Conservation (phyloP, 2,113 vertebrate species). For the Plectropomus leopardus region DNA sequence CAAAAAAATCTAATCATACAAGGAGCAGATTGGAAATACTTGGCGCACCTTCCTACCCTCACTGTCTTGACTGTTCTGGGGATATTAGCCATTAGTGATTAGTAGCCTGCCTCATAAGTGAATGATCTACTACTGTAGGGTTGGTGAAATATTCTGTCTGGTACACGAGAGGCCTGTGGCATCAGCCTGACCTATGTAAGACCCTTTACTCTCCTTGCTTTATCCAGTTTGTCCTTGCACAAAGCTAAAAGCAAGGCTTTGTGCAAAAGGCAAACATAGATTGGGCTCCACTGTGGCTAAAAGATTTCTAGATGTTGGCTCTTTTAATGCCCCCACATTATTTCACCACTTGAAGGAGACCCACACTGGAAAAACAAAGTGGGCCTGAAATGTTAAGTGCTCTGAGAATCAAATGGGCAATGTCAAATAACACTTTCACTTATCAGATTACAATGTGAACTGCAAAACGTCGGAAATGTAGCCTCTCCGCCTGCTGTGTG, state of each 20-base stretch:
- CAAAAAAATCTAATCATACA: constrained; percentile 69
- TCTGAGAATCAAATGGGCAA: constrained; percentile 44
- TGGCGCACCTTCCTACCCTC: constrained; percentile 84
- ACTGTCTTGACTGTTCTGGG: constrained; percentile 86
- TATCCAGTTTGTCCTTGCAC: constrained; percentile 52
- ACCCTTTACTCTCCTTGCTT: constrained; percentile 85
- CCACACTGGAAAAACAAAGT: constrained; percentile 66
- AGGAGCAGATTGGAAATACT: constrained; percentile 79
- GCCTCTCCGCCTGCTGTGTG: constrained; percentile 62
- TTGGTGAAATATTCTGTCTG: constrained; percentile 86
- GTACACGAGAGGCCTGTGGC: constrained; percentile 87
- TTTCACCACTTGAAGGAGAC: constrained; percentile 63
- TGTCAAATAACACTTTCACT: constrained; percentile 49
- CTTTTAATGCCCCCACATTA: constrained; percentile 36
- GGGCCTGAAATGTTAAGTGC: constrained; percentile 59
- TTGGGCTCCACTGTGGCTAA: constrained; percentile 37
- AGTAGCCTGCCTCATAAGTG: constrained; percentile 82
- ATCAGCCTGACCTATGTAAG: constrained; percentile 88
- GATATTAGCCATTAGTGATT: constrained; percentile 71
- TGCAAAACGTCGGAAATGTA: constrained; percentile 19
- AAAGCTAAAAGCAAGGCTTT: constrained; percentile 50
- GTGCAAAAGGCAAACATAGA: constrained; percentile 57
- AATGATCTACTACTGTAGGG: constrained; percentile 83
- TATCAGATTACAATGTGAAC: constrained; percentile 33
- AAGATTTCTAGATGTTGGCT: constrained; percentile 47